These are phyloP conservation scores for Porites cylindrica DNA, from an alignment of 92 coral and sea anemone species.

Conservation along the genomic window DNA sequence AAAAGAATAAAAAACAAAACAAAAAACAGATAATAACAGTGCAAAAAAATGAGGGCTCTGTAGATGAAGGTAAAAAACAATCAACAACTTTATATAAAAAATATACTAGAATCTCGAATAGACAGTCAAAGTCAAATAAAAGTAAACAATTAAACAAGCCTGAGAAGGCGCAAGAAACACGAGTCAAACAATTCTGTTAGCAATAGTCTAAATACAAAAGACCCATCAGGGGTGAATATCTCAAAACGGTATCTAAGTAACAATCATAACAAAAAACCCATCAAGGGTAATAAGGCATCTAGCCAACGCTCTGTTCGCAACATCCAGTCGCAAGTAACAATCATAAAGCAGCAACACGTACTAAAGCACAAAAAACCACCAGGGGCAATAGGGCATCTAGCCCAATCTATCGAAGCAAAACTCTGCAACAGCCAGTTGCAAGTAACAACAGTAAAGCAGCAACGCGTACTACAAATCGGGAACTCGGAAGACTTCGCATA, in stretches of 20 bases:
- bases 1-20: neutral
- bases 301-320: neutral
- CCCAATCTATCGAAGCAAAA: neutral
- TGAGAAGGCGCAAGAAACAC: neutral
- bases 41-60: too few relatives aligned
- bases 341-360: too few relatives aligned
- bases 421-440: neutral
- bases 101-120: too few relatives aligned
- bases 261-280: neutral
- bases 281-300: neutral
- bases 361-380: too few relatives aligned
- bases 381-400: too few relatives aligned
- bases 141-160: neutral
- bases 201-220: neutral
- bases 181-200: constrained; percentile 3
- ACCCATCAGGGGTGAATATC: constrained; percentile 7
- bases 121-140: too few relatives aligned
- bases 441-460: neutral
- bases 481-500: too few relatives aligned
- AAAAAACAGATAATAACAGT: too few relatives aligned
- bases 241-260: neutral
- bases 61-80: too few relatives aligned
- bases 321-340: too few relatives aligned
- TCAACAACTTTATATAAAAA: too few relatives aligned
- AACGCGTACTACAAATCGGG: neutral